phyloP scores from a whole-genome alignment of 2,888 invertebrate species.

The Apodemia zela region DNA sequence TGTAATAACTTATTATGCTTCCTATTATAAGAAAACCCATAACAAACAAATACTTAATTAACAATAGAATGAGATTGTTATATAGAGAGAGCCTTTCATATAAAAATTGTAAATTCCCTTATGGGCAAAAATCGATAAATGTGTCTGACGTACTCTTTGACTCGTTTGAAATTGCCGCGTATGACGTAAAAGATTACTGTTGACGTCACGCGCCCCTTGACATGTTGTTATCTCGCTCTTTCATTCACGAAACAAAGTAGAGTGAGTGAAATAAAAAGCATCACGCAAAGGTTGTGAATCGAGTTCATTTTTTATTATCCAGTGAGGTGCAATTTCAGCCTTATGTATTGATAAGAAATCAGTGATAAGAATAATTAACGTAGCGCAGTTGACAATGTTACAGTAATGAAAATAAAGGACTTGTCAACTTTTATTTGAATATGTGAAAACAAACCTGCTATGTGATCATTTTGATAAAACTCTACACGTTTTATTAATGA shows the following conservation, averaged over 20 bases:
- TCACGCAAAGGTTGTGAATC: slow-evolving; percentile 71
- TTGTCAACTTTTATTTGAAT: slow-evolving; percentile 28
- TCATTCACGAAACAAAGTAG: slow-evolving; percentile 48
- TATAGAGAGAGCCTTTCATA: slow-evolving; percentile 9
- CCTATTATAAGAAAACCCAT: too few species aligned
- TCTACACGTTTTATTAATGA: slow-evolving; percentile 56
- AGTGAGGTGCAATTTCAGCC: slow-evolving; percentile 57
- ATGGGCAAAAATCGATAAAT: slow-evolving; percentile 56
- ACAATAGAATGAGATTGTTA: background rate
- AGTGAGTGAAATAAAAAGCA: slow-evolving; percentile 47
- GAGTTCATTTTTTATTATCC: slow-evolving; percentile 59
- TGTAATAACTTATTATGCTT: too few species aligned
- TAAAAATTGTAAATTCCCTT: slow-evolving; percentile 29
- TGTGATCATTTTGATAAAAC: background rate
- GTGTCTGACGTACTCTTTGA: slow-evolving; percentile 59
- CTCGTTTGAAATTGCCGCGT: slow-evolving; percentile 75
- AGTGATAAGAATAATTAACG: slow-evolving; percentile 46
- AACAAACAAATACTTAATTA: too few species aligned
- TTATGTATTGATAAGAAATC: slow-evolving; percentile 55
- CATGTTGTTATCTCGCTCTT: slow-evolving; percentile 44
- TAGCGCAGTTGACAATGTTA: slow-evolving; percentile 30
- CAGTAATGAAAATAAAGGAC: slow-evolving; percentile 35
- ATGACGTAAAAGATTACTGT: slow-evolving; percentile 63
- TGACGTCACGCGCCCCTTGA: slow-evolving; percentile 59
- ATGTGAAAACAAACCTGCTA: slow-evolving; percentile 7